These are phyloP conservation scores for Drosophila hamatofila DNA, from an alignment of 2,888 invertebrate species.

Conservation along the genomic window DNA sequence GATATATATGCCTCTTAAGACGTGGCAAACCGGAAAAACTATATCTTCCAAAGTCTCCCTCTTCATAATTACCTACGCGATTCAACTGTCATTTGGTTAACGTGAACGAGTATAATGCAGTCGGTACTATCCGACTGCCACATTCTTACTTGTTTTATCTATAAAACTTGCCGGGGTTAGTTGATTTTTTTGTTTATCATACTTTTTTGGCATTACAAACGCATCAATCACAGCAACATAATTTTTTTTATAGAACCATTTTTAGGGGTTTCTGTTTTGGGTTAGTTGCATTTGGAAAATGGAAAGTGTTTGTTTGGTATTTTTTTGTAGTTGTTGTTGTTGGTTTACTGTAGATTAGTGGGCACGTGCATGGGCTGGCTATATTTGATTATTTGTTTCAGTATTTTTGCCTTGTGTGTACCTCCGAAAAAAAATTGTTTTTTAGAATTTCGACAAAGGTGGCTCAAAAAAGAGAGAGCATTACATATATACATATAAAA, in stretches of 20 bases:
- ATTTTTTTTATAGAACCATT: constrained; percentile 19
- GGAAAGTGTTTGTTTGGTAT: constrained; percentile 47
- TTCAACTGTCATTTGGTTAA: background rate
- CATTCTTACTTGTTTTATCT: constrained; percentile 47
- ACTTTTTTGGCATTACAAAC: constrained; percentile 61
- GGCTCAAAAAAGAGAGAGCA: constrained; percentile 6
- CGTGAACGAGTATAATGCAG: constrained; percentile 6
- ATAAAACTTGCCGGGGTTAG: constrained; percentile 54
- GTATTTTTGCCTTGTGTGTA: constrained; percentile 55
- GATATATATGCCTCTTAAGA: too few species aligned
- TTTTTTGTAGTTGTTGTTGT: background rate
- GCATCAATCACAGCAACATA: constrained; percentile 65
- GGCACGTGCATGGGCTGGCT: constrained; percentile 67
- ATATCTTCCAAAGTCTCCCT: too few species aligned
- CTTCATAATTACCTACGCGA: too few species aligned
- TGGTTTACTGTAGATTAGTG: constrained; percentile 47
- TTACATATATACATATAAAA: constrained; percentile 34
- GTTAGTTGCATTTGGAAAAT: constrained; percentile 54
- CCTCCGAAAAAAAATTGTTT: constrained; percentile 57
- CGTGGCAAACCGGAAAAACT: too few species aligned
- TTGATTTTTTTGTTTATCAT: constrained; percentile 12
- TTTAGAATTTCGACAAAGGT: constrained; percentile 58
- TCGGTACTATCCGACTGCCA: background rate
- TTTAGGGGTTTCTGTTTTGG: constrained; percentile 5
- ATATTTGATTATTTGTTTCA: constrained; percentile 34